Evolutionary conservation across 2,113 vertebrate genomes (phyloP).

Genomic region (Arothron firmamentum): DNA sequence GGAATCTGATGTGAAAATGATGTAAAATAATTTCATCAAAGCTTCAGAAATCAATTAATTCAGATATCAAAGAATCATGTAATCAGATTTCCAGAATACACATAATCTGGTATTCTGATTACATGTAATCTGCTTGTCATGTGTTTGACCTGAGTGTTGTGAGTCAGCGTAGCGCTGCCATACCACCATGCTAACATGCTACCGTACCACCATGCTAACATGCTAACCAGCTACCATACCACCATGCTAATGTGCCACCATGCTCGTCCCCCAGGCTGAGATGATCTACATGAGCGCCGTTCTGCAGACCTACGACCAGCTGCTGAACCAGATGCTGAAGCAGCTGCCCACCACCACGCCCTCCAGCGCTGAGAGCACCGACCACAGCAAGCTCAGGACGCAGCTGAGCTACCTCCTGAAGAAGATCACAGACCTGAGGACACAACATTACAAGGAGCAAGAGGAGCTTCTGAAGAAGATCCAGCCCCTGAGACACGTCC

Average conservation of each 20-base stretch:
- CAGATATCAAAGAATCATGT: too few relatives aligned
- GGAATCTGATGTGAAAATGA: too few relatives aligned
- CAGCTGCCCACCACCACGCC: conserved; percentile 23
- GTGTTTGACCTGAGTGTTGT: too few relatives aligned
- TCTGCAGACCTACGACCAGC: conserved; percentile 49
- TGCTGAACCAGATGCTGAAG: conserved; percentile 48
- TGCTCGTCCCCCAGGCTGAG: conserved; percentile 24
- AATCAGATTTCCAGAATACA: too few relatives aligned
- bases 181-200: too few relatives aligned
- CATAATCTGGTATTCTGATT: too few relatives aligned
- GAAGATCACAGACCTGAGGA: conserved; percentile 21
- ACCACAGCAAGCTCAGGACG: neutral
- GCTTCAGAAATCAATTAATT: too few relatives aligned
- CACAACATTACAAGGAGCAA: conserved; percentile 1
- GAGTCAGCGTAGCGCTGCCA: too few relatives aligned
- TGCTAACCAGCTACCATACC: too few relatives aligned
- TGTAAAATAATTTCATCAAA: too few relatives aligned
- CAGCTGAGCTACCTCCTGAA: conserved; percentile 32
- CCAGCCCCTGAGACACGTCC: conserved; percentile 2
- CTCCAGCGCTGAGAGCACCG: rapidly evolving
- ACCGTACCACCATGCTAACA: too few relatives aligned
- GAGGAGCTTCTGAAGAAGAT: conserved; percentile 25
- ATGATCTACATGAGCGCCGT: conserved; percentile 31
- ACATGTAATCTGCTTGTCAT: too few relatives aligned
- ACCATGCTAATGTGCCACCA: neutral